Evolutionary conservation across 2,113 vertebrate genomes (phyloP), one percentile per base, ranked within the genome.

Genomic region (Microtus richardsoni): DNA sequence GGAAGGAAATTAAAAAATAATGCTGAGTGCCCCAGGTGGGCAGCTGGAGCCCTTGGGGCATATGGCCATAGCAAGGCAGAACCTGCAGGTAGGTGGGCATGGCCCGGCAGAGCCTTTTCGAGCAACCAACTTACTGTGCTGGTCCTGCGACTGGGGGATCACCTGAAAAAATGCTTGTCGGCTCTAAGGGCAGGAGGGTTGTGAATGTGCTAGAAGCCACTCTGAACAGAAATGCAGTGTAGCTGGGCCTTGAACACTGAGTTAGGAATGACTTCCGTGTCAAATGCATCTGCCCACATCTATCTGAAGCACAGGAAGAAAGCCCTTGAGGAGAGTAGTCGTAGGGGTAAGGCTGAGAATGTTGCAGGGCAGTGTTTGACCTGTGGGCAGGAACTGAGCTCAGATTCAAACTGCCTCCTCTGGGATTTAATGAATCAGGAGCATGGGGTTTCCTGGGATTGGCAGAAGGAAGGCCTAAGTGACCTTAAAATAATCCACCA

Each of bases 41-140:
- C 13, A 36, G 2, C 0, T 8, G 0, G 66, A 0, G 49, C 9
- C 26, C 3, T 1, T 1, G 22, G 41, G 5, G n/a, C 44, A 13
- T 22, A 0, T 8, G 66, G 17, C 5, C 7, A 1, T 14, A 2
- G 3, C 10, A 6, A 13, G 60, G 1, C 2, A 30, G 68, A 17
- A 33, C 24, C 3, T 1, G 47, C 19, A 14, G 7, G 26, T 39
- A 12, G 5, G 0, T 7, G 64, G 9, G 28, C 10, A 1, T 11
- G 3, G 11, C 4, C 1, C 5, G 28, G 2, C 0, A 22, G 19
- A 73, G 8, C 19, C 8, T 1, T 3, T 58, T 58, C 19, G 17
- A 58, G 54, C 54, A 58, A 58, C 54, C 54, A 58, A 21, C 54
- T 58, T 58, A 58, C 54, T 58, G 54, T 58, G 54, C 2, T 21